phyloP scores from a whole-genome alignment of 2,797 vertebrate genomes.

The Sebastolobus altivelis region DNA sequence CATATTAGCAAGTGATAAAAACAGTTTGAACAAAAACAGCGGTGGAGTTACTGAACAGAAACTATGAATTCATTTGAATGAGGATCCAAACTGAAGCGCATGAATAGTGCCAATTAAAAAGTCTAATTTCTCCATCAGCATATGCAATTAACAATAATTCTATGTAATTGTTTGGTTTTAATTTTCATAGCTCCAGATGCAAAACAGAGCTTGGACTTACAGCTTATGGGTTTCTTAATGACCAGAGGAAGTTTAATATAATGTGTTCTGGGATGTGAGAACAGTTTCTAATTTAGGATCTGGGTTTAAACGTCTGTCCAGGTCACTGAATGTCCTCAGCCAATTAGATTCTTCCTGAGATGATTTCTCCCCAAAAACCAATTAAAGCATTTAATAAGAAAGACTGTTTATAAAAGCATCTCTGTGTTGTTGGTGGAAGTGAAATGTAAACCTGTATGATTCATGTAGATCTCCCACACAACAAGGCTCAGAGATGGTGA shows the following conservation, averaged over 20 bases:
- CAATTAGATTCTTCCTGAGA: background rate
- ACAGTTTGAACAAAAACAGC: background rate
- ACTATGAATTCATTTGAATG: conserved; percentile 10
- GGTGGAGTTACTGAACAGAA: background rate
- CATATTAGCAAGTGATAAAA: background rate
- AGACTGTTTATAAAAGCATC: background rate
- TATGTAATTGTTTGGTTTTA: conserved; percentile 33
- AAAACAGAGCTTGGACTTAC: conserved; percentile 9
- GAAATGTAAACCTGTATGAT: background rate
- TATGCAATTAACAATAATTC: conserved; percentile 31
- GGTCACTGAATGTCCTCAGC: conserved; percentile 7
- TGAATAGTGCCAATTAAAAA: conserved; percentile 30
- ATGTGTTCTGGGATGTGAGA: conserved; percentile 45
- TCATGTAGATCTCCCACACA: background rate
- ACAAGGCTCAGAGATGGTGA: background rate
- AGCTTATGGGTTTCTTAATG: conserved; percentile 7
- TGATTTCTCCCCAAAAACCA: background rate
- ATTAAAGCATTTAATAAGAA: background rate
- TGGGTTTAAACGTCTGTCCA: conserved; percentile 4
- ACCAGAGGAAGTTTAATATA: conserved; percentile 33
- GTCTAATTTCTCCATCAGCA: conserved; percentile 20
- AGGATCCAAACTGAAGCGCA: conserved; percentile 16
- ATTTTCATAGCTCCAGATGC: background rate
- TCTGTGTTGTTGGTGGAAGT: background rate
- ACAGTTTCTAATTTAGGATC: conserved; percentile 33